phyloP scores from a whole-genome alignment of 2,113 vertebrate genomes.

The Nothocercus julius region DNA sequence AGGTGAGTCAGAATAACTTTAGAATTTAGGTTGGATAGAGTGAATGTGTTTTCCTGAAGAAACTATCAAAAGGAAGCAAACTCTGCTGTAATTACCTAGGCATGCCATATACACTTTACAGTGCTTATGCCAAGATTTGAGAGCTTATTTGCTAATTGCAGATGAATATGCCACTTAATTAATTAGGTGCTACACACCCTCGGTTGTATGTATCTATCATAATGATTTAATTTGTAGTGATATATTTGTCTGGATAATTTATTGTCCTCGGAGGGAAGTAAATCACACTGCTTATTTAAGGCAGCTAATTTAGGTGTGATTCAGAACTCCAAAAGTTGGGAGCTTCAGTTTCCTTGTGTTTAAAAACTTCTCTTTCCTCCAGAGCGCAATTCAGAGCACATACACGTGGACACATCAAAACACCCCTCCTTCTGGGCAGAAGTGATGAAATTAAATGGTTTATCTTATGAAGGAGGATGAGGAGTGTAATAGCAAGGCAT shows the following conservation, averaged over 20 bases:
- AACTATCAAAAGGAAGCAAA: background rate
- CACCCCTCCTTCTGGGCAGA: background rate
- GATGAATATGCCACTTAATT: conserved; percentile 50
- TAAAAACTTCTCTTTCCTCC: too few relatives aligned
- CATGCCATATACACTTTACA: background rate
- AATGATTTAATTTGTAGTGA: conserved; percentile 42
- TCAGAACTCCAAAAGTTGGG: conserved; percentile 9
- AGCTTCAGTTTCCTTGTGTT: background rate
- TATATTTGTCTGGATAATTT: conserved; percentile 25
- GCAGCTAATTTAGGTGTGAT: background rate
- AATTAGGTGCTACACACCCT: conserved; percentile 59
- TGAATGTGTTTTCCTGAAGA: background rate
- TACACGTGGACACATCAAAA: background rate
- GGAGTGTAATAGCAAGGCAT: background rate
- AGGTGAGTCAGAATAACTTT: conserved; percentile 9
- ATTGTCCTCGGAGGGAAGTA: background rate
- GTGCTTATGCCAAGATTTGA: conserved; percentile 31
- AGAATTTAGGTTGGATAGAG: background rate
- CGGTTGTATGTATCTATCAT: conserved; percentile 49
- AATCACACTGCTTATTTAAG: conserved; percentile 16
- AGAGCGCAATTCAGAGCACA: background rate
- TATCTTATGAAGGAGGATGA: background rate
- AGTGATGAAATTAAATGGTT: background rate
- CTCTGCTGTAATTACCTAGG: background rate
- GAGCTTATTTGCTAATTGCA: conserved; percentile 66